phyloP scores from a whole-genome alignment of 1,140 invertebrate species.

The Leptestheria dahalacensis region DNA sequence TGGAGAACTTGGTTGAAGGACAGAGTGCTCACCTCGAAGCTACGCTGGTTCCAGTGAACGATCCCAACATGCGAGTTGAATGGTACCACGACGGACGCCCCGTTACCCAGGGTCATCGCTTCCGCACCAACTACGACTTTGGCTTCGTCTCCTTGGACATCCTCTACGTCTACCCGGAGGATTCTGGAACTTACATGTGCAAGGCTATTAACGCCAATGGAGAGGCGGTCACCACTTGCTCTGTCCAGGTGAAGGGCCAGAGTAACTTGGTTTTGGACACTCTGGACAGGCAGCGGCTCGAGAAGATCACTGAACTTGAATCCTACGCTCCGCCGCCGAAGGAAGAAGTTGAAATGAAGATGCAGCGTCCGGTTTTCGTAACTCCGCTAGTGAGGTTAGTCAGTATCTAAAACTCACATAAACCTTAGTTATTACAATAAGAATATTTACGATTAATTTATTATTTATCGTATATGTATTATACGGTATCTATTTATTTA shows the following conservation, averaged over 20 bases:
- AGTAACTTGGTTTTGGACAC: slow-evolving; percentile 70
- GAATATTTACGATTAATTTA: too few relatives aligned
- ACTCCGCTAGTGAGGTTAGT: slow-evolving; percentile 63
- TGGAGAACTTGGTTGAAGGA: slow-evolving; percentile 61
- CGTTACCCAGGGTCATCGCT: slow-evolving; percentile 59
- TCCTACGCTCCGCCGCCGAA: slow-evolving; percentile 55
- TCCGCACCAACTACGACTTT: slow-evolving; percentile 38
- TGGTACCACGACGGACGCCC: slow-evolving; percentile 82
- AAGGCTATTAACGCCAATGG: slow-evolving; percentile 30
- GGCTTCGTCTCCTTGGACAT: slow-evolving; percentile 39
- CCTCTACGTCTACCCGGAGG: slow-evolving; percentile 33
- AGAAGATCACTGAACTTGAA: slow-evolving; percentile 79
- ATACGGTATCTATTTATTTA: too few relatives aligned
- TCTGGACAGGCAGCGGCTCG: slow-evolving; percentile 66
- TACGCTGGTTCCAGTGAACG: slow-evolving; percentile 82
- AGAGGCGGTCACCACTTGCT: slow-evolving; percentile 62
- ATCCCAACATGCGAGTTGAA: slow-evolving; percentile 82
- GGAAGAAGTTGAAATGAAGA: slow-evolving; percentile 55
- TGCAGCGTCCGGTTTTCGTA: slow-evolving; percentile 69
- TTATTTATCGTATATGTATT: too few relatives aligned
- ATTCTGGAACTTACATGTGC: slow-evolving; percentile 34
- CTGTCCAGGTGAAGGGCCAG: slow-evolving; percentile 66
- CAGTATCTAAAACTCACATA: too few relatives aligned
- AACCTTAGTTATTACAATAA: too few relatives aligned
- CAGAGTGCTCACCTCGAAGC: slow-evolving; percentile 86